These are phyloP conservation scores for Ciconia maguari DNA, from an alignment of 2,113 vertebrate species.

Conservation along the genomic window DNA sequence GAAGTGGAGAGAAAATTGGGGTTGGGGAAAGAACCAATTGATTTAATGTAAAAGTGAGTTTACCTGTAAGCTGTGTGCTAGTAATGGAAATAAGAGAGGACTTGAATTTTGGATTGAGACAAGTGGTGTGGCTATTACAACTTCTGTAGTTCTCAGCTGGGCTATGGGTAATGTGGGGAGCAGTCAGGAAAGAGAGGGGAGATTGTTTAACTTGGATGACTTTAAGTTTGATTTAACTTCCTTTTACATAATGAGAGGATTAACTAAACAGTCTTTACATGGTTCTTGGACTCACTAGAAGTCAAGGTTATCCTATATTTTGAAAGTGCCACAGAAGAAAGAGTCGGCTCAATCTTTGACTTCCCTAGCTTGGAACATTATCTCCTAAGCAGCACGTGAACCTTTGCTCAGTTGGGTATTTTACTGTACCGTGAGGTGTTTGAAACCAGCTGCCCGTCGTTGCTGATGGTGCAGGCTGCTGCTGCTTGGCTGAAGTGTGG, in stretches of 20 bases:
- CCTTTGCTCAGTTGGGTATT: neutral
- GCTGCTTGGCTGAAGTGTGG: neutral
- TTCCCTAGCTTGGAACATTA: neutral
- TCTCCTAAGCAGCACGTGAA: rapidly evolving
- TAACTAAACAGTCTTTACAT: rapidly evolving
- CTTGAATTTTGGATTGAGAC: neutral
- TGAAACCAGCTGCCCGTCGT: neutral
- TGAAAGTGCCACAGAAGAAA: neutral
- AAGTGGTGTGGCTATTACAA: neutral
- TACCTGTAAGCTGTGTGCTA: neutral
- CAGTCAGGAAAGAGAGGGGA: neutral
- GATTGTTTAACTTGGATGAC: neutral
- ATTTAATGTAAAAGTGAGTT: neutral
- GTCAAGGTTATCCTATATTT: neutral
- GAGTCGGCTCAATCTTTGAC: neutral
- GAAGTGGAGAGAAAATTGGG: neutral
- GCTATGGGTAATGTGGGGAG: neutral
- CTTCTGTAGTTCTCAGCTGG: neutral
- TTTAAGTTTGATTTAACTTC: neutral
- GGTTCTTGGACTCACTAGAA: neutral
- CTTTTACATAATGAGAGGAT: neutral
- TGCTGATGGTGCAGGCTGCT: neutral
- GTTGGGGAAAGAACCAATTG: neutral
- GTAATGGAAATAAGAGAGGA: neutral
- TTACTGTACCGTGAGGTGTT: rapidly evolving